phyloP scores from a whole-genome alignment of 1,140 invertebrate species.

The Saccostrea echinata region DNA sequence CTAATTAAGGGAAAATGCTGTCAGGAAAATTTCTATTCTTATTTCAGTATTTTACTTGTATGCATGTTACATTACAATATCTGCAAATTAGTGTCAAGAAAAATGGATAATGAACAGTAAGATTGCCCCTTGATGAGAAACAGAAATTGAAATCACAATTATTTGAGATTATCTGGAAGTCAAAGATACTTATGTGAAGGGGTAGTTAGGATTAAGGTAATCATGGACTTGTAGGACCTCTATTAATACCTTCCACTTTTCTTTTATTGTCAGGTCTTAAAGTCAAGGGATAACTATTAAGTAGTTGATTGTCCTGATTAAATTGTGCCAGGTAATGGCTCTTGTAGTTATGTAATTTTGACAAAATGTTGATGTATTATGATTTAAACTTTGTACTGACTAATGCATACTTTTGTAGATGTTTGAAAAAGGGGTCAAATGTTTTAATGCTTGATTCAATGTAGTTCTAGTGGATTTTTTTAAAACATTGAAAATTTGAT shows the following conservation, averaged over 20 bases:
- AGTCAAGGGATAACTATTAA: neutral
- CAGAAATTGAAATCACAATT: neutral
- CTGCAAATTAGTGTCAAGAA: neutral
- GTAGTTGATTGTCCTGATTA: constrained; percentile 7
- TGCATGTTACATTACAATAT: neutral
- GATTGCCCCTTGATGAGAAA: neutral
- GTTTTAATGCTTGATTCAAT: neutral
- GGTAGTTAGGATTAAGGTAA: constrained; percentile 19
- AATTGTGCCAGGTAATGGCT: neutral
- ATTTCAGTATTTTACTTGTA: neutral
- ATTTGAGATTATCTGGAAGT: neutral
- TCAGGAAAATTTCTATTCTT: neutral
- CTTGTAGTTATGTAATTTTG: neutral
- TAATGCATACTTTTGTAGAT: neutral
- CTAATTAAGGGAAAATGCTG: neutral
- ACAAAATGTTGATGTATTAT: neutral
- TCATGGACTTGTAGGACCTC: neutral
- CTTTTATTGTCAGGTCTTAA: neutral
- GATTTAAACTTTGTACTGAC: neutral
- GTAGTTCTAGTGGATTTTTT: neutral
- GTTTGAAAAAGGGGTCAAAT: neutral
- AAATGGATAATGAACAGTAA: neutral
- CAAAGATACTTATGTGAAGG: constrained; percentile 11
- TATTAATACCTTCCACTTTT: neutral
- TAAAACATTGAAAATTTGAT: no score